These are phyloP conservation scores for Acronicta leporina DNA, from an alignment of 2,888 invertebrate genomes.

Conservation along the genomic window DNA sequence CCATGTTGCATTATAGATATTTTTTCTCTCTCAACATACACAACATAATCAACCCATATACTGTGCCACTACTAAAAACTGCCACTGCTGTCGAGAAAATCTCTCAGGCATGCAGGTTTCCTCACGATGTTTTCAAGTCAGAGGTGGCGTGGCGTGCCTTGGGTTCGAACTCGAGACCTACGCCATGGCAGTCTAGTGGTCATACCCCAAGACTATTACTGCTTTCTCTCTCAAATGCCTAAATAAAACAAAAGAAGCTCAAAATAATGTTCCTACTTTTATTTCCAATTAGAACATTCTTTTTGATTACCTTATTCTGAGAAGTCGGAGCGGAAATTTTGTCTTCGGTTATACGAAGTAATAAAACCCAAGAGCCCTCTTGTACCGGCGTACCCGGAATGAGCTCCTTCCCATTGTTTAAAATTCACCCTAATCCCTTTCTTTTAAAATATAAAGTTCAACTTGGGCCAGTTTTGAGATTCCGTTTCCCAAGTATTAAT, in stretches of 20 bases:
- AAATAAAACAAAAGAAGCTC: constrained; percentile 9
- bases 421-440: constrained; percentile 62
- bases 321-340: constrained; percentile 40
- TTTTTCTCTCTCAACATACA: too few relatives aligned
- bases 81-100: too few relatives aligned
- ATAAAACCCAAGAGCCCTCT: constrained; percentile 63
- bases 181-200: too few relatives aligned
- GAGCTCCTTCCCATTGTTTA: constrained; percentile 62
- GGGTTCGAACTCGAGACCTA: too few relatives aligned
- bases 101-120: too few relatives aligned
- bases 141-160: too few relatives aligned
- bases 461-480: constrained; percentile 38
- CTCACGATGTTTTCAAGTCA: too few relatives aligned
- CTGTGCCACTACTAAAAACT: too few relatives aligned
- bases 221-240: constrained; percentile 4
- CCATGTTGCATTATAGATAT: too few relatives aligned
- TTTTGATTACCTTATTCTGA: constrained; percentile 52
- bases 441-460: constrained; percentile 57
- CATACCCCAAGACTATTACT: too few relatives aligned
- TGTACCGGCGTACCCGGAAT: constrained; percentile 39
- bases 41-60: too few relatives aligned
- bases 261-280: constrained; percentile 25
- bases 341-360: constrained; percentile 58
- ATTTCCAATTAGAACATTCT: constrained; percentile 40
- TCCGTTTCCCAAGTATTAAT: constrained; percentile 57